A percentile compares a stretch with the other conserved stretches of the same genome.
phyloP scores from a whole-genome alignment of 2,797 vertebrate species.

The Rhodeus uyekii region DNA sequence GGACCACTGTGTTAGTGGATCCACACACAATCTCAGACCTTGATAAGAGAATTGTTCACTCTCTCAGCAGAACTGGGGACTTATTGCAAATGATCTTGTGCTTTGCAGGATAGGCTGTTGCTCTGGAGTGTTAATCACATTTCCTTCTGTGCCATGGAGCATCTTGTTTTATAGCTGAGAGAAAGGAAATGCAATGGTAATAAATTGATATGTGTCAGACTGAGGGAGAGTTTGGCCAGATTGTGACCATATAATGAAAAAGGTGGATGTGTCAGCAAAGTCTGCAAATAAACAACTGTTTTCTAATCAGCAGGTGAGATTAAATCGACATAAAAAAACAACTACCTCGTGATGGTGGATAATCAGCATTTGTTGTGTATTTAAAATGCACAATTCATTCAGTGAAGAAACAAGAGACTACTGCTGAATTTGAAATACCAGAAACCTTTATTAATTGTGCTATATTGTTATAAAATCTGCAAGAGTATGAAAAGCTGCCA shows the following conservation, averaged over 20 bases:
- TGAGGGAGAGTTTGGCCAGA: conserved; percentile 24
- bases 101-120: conserved; percentile 14
- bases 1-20: no score
- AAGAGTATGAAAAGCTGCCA: neutral
- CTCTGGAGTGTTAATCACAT: conserved; percentile 20
- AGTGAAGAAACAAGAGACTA: neutral
- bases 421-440: neutral
- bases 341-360: neutral
- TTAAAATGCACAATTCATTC: neutral
- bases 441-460: neutral
- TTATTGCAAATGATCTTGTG: conserved; percentile 36
- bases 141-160: neutral
- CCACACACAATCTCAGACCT: conserved; percentile 3
- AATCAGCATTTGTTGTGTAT: conserved; percentile 5
- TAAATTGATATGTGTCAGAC: neutral
- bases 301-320: conserved; percentile 19
- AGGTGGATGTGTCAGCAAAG: conserved; percentile 17
- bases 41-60: conserved; percentile 24
- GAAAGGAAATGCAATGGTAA: neutral
- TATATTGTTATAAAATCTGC: neutral
- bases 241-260: conserved; percentile 21
- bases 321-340: conserved; percentile 26
- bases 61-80: conserved; percentile 18
- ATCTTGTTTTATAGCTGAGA: conserved; percentile 10
- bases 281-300: conserved; percentile 25